Evolutionary conservation across 2,113 vertebrate genomes (phyloP).

Genomic region (Todiramphus chloris): DNA sequence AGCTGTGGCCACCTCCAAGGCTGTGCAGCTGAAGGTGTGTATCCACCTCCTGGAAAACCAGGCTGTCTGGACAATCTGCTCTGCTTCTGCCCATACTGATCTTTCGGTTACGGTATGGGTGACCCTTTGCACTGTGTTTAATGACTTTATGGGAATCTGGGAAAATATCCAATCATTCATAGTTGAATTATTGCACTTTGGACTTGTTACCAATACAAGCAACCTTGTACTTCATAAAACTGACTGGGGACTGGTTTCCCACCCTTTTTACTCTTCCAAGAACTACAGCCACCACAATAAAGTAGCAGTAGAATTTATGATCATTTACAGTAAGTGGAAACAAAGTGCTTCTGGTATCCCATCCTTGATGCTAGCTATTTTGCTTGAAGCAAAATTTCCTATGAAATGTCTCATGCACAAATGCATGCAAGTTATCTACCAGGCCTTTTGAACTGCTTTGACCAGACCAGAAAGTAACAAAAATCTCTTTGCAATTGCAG

Average conservation of each 20-base stretch:
- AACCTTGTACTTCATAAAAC: conserved; percentile 48
- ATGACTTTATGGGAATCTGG: conserved; percentile 58
- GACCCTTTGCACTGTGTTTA: conserved; percentile 40
- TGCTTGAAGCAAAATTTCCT: neutral
- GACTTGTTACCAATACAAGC: conserved; percentile 55
- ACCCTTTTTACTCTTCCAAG: conserved; percentile 35
- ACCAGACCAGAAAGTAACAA: neutral
- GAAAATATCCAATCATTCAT: conserved; percentile 57
- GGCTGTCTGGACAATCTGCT: neutral
- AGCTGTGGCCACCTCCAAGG: neutral
- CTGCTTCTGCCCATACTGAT: neutral
- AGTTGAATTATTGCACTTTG: conserved; percentile 43
- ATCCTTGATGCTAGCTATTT: neutral
- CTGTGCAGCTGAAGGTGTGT: neutral
- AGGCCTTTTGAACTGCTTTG: neutral
- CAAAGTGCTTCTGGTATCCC: conserved; percentile 19
- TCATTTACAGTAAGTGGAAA: conserved; percentile 57
- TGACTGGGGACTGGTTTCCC: conserved; percentile 24
- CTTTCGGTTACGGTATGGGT: neutral
- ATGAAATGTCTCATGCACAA: neutral
- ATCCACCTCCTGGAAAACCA: conserved; percentile 1
- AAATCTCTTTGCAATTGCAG: neutral
- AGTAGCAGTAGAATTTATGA: conserved; percentile 53
- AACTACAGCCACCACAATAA: conserved; percentile 51
- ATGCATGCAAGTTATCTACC: neutral